Evolutionary conservation across 2,113 vertebrate genomes (phyloP).

Genomic region (Suricata suricatta): DNA sequence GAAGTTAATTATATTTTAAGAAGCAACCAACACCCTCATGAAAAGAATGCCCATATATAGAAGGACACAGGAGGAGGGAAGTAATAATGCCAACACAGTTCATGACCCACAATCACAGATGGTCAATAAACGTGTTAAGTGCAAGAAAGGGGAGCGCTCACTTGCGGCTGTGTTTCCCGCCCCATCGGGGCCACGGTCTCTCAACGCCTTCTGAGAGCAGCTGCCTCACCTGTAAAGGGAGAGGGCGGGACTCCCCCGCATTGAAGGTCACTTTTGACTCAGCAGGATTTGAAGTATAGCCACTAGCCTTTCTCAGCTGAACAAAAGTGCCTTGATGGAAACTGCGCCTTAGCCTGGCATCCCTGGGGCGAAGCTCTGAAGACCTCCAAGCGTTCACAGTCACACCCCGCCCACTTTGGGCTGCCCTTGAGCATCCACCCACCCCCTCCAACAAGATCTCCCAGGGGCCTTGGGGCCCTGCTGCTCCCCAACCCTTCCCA

Average conservation of each 20-base stretch:
- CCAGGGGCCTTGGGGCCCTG: accelerated
- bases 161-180: not conserved
- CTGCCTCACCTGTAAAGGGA: not conserved
- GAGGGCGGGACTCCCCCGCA: not conserved
- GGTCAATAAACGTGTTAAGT: not conserved
- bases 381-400: not conserved
- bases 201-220: not conserved
- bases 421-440: too few species aligned
- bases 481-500: not conserved
- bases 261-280: not conserved
- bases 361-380: not conserved
- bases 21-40: not conserved
- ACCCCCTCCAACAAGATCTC: not conserved
- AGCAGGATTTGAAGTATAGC: not conserved
- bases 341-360: not conserved
- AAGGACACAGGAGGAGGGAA: not conserved
- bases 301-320: not conserved
- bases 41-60: not conserved
- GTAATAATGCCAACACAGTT: not conserved
- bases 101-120: accelerated
- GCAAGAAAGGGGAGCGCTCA: not conserved
- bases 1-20: not conserved
- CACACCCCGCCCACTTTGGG: not conserved
- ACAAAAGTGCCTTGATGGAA: not conserved
- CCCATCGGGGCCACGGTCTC: not conserved